Conservation (phyloP, 2,888 invertebrate genomes). For the Cecidostiba fungosa region DNA sequence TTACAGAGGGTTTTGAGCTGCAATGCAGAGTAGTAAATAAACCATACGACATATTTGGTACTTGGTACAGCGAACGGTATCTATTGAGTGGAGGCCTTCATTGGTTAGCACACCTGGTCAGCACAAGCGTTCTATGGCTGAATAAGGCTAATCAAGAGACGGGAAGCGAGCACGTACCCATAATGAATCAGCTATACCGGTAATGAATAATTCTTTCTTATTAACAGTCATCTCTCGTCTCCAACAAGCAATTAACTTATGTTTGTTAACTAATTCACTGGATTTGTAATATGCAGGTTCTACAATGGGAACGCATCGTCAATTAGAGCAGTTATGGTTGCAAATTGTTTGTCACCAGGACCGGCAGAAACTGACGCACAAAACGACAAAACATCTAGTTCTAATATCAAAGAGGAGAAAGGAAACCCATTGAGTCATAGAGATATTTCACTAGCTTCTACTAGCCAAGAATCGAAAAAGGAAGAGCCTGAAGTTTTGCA, state of each 20-base stretch:
- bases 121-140: conserved; percentile 88
- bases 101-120: conserved; percentile 89
- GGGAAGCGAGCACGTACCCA: conserved; percentile 89
- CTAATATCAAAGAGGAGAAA: conserved; percentile 73
- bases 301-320: conserved; percentile 91
- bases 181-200: conserved; percentile 86
- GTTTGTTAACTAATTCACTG: conserved; percentile 18
- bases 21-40: conserved; percentile 90
- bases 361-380: conserved; percentile 73
- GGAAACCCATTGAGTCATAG: conserved; percentile 82
- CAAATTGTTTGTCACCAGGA: conserved; percentile 84
- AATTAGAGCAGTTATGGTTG: conserved; percentile 88
- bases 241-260: background rate
- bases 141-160: conserved; percentile 92
- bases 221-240: conserved; percentile 18
- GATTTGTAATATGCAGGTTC: conserved; percentile 81
- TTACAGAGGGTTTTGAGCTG: conserved; percentile 85
- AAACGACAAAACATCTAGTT: conserved; percentile 72
- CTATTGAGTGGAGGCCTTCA: conserved; percentile 90
- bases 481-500: conserved; percentile 75
- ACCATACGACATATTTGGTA: conserved; percentile 93
- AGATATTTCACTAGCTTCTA: conserved; percentile 76
- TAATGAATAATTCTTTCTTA: conserved; percentile 64
- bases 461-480: conserved; percentile 59
- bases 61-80: conserved; percentile 93